Base-by-base conservation (phyloP, 2,888 invertebrate species). In the Ormia ochracea region DNA sequence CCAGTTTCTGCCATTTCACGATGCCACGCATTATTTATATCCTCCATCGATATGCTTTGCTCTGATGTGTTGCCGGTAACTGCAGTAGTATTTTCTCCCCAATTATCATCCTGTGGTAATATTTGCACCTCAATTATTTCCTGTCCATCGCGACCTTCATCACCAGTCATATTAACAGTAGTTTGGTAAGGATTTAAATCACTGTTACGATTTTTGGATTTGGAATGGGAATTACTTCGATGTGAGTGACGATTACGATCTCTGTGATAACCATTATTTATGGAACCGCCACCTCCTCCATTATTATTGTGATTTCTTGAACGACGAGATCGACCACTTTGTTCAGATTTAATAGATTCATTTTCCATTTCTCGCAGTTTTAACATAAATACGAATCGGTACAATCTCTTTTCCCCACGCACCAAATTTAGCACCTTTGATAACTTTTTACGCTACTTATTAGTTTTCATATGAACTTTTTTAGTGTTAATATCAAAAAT, bases 1-100 rank as follows among this genome's bases (percentile, higher is more conserved):
- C 93, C 93, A 4, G 93, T 92, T 59, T 96, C 95, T 33, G 93
- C 93, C 76, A 76, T 80, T 31, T 95, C 95, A 12, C 92, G 92
- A 54, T 93, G 92, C 96, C 96, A 96, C 94, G 95, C 96, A 85
- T 94, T 94, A 85, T 94, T 94, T 3, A 96, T 93, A 88, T 97
- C 97, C 88, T 98, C 97, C 88, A 96, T 94, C 0, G 97, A 98
- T 84, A 96, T 96, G 3, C 97, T 98, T 84, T 97, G 96, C 88
- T 98, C 98, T 0, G 97, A 98, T 1, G 98, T 98, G 86, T 98
- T 98, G 9, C 98, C 98, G 0, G 98, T 98, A 33, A 98, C 94
- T 0, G 98, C 98, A 0, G 98, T 98, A 0, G 98, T 98, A 86
- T 97, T 98, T 89, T 98, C 98, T n/a, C 97, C 98, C 98, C 98